Evolutionary conservation across 2,888 invertebrate species (phyloP), one percentile per base, ranked within the genome.

Genomic region (Icerya purchasi): DNA sequence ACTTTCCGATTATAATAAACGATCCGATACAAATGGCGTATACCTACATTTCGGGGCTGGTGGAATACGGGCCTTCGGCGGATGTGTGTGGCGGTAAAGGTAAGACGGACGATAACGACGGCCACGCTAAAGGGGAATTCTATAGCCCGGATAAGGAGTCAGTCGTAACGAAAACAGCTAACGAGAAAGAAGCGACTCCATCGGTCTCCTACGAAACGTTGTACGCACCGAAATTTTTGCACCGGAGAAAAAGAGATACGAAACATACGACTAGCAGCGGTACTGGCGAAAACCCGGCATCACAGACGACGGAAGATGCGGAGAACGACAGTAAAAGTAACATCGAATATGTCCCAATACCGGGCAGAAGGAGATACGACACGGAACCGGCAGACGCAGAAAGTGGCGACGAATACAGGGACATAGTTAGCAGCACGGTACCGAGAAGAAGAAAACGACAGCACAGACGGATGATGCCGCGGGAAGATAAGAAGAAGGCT

Each of bases 1-100:
- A 72, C 49, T 80, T 79, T 65, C 80, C 80, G 1, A 72, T 80
- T 36, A 67, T 77, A 8, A 74, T 80, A 25, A 77, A 74, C 68
- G 77, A 80, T 66, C 80, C 80, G 1, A 67, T 79, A 14, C 66
- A 77, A 5, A 74, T 74, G 61, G 71, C 77, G 56, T 68, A 75
- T 36, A 78, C 77, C 54, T 76, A 76, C 2, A 74, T 75, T 67
- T 53, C 74, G 25, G 76, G 74, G 62, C 73, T 80, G 65, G 66
- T 80, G 53, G 78, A 81, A 68, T 76, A 77, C 64, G 80, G 79
- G 1, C 78, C 78, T 65, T 72, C 66, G 55, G 77, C 77, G 50
- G 78, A 78, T 65, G 71, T 76, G 20, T 77, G 77, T 64, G 36
- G 36, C 36, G 36, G 36, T 36, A 14, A 5, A 8, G 36, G 36